Conservation (phyloP, 2,113 vertebrate species). For the Noctilio leporinus region DNA sequence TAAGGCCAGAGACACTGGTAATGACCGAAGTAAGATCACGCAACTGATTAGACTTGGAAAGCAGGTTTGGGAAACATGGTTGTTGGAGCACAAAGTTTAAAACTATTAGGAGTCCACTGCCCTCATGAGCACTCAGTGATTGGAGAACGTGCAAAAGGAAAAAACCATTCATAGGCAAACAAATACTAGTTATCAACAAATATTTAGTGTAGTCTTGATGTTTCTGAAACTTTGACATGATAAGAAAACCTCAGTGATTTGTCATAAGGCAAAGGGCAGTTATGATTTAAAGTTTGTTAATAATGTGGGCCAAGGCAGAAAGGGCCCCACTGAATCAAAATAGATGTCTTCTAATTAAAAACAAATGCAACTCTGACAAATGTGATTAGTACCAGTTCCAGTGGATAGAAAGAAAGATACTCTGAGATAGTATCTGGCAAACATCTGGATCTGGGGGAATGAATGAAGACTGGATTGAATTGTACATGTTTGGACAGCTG, state of each 20-base stretch:
- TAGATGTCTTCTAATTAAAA: slow-evolving; percentile 53
- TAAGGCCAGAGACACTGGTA: background rate
- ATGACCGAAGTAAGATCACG: background rate
- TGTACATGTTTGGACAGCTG: slow-evolving; percentile 61
- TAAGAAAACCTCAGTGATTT: background rate
- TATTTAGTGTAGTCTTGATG: background rate
- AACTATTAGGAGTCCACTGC: background rate
- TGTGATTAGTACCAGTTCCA: slow-evolving; percentile 18
- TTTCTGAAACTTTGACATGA: background rate
- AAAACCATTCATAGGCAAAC: background rate
- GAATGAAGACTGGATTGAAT: background rate
- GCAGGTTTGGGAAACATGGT: background rate
- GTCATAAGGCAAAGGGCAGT: background rate
- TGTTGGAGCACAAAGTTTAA: background rate
- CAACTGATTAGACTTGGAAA: background rate
- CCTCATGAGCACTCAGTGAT: background rate
- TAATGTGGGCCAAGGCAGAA: background rate
- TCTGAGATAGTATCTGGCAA: slow-evolving; percentile 17
- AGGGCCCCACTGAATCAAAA: background rate
- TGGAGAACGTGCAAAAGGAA: background rate
- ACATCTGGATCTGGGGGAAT: slow-evolving; percentile 41
- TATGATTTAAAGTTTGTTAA: background rate
- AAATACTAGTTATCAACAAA: background rate
- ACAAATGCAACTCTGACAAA: slow-evolving; percentile 46
- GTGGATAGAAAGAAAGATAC: background rate